Evolutionary conservation across 2,888 invertebrate species (phyloP), one percentile per base, ranked within the genome.

Genomic region (Matsumyia berberina): DNA sequence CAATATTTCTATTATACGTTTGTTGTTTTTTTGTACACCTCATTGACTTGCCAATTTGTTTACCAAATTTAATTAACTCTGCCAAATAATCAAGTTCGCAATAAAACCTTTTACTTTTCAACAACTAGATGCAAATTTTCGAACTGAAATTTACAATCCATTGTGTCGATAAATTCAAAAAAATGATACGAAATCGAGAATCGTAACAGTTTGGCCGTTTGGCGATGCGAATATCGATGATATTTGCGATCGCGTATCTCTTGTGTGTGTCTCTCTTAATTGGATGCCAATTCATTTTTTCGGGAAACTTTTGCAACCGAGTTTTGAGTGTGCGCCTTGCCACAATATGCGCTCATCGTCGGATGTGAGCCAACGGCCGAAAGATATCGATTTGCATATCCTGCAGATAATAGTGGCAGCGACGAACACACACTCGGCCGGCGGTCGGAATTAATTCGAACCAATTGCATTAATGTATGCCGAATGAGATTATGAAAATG

Each of bases 401-500:
- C 57, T 70, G 35, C 15, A 55, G 49, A 49, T 35, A 33, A 15
- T 55, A 12, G 31, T 51, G 55, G 31, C 35, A 24, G 42, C 33
- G 7, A 9, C 51, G 5, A 9, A 39, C 42, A 24, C 24, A 37
- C 19, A n/a, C 9, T 33, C 5, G 19, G n/a, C 17, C 35, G 11
- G 9, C 46, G 42, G 7, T 49, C 60, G 6, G 53, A 78, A 69
- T 73, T 42, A 49, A 76, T 83, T 69, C 73, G 37, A 64, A 60
- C 35, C 66, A 78, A 78, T 78, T 83, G 62, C 78, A 37, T 62
- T 79, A 79, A 79, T 78, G 51, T 74, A 79, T 78, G 44, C 69
- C 49, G 64, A 79, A 55, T 57, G 8, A 57, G 64, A 57, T 83
- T 78, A 64, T 62, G 37, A 57, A 74, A 58, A 69, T 74, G 35